A percentile compares a stretch with the other conserved stretches of the same genome.
These are phyloP conservation scores for Macropis europaea DNA, from an alignment of 2,888 invertebrate genomes.

Conservation along the genomic window DNA sequence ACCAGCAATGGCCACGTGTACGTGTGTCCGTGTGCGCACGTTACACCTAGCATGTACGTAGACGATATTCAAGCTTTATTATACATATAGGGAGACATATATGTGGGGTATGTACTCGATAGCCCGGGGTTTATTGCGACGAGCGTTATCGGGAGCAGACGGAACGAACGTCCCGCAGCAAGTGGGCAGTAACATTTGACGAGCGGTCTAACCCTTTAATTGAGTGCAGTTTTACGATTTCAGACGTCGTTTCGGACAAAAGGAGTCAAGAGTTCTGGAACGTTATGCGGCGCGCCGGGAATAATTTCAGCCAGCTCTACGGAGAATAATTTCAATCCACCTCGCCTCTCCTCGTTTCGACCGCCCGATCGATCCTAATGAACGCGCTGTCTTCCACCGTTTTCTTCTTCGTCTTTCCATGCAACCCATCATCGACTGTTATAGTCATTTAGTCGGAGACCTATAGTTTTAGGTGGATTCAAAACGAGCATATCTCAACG, in stretches of 20 bases:
- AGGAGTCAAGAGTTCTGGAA: constrained; percentile 48
- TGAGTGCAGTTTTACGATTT: constrained; percentile 68
- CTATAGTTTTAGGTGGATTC: too few species aligned
- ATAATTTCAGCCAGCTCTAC: constrained; percentile 33
- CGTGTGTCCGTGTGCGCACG: background rate
- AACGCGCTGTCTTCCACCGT: background rate
- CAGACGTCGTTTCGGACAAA: constrained; percentile 59
- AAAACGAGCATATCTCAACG: too few species aligned
- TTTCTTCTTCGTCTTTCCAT: too few species aligned
- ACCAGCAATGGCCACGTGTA: background rate
- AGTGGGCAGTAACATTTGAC: constrained; percentile 69
- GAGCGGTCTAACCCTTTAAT: constrained; percentile 68
- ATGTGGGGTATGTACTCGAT: constrained; percentile 4
- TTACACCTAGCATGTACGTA: constrained; percentile 10
- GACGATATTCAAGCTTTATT: constrained; percentile 32
- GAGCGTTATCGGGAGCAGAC: constrained; percentile 62
- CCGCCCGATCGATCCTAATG: constrained; percentile 7
- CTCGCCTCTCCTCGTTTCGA: background rate
- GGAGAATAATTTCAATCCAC: constrained; percentile 36
- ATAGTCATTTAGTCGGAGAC: too few species aligned
- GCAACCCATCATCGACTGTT: too few species aligned
- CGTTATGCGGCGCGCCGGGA: constrained; percentile 43
- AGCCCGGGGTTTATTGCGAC: constrained; percentile 52
- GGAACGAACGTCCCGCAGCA: constrained; percentile 58
- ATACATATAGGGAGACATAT: background rate